Percentiles rank a stretch among this genome's conserved stretches.
phyloP scores from a whole-genome alignment of 2,113 vertebrate species.

The Corythornis vintsioides region DNA sequence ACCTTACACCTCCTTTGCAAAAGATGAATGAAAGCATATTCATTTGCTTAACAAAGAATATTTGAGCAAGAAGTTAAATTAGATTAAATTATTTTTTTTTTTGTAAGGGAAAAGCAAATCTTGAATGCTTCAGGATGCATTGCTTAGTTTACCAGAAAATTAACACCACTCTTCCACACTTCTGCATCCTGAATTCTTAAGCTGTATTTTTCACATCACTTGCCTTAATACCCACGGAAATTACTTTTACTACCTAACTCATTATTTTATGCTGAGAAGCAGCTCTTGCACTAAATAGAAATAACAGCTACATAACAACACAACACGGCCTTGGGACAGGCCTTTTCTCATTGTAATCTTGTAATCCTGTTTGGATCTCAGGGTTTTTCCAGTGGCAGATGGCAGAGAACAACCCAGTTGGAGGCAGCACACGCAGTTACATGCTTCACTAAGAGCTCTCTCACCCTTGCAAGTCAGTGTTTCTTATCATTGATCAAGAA shows the following conservation, averaged over 20 bases:
- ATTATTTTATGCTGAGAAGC: not conserved
- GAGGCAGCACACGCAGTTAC: not conserved
- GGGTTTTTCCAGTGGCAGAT: not conserved
- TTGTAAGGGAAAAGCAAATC: not conserved
- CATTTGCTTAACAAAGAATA: not conserved
- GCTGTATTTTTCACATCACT: slow-evolving; percentile 3
- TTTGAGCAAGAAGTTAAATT: not conserved
- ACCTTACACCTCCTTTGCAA: not conserved
- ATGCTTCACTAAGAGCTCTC: not conserved
- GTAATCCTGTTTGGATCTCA: not conserved
- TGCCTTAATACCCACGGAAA: slow-evolving; percentile 6
- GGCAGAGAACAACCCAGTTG: not conserved
- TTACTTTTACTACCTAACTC: not conserved
- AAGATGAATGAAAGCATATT: not conserved
- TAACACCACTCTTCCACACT: not conserved
- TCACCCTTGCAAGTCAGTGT: not conserved
- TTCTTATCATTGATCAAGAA: not conserved
- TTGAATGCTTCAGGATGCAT: not conserved
- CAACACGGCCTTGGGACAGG: not conserved
- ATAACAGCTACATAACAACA: not conserved
- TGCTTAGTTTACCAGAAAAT: slow-evolving; percentile 40
- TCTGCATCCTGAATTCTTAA: not conserved
- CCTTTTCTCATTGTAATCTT: not conserved
- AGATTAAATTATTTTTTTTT: not conserved
- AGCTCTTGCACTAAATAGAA: not conserved